phyloP scores from a whole-genome alignment of 2,888 invertebrate genomes.

The Trypoxylon attenuatum region DNA sequence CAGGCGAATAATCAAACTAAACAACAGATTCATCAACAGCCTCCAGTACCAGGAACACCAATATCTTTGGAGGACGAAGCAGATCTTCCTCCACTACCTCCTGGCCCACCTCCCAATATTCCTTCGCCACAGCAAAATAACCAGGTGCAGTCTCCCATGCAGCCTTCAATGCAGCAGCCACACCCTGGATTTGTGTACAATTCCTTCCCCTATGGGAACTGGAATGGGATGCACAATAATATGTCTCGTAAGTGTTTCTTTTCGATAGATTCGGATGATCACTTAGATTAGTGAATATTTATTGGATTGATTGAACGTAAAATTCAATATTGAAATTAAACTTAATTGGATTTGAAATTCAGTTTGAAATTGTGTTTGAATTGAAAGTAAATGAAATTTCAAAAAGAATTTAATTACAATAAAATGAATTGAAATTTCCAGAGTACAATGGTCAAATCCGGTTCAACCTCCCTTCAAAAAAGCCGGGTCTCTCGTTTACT shows the following conservation, averaged over 20 bases:
- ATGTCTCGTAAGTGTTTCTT: constrained; percentile 60
- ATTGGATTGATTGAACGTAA: too few relatives aligned
- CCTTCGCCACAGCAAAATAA: constrained; percentile 59
- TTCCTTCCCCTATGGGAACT: constrained; percentile 63
- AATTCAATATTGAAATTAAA: too few relatives aligned
- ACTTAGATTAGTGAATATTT: too few relatives aligned
- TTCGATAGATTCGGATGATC: not conserved
- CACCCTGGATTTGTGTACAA: constrained; percentile 64
- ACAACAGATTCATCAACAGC: constrained; percentile 62
- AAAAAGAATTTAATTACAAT: not conserved
- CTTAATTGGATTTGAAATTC: too few relatives aligned
- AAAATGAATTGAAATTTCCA: constrained; percentile 38
- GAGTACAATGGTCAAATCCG: constrained; percentile 70
- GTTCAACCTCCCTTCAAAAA: constrained; percentile 73
- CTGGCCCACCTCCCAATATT: constrained; percentile 76
- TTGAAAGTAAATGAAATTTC: too few relatives aligned
- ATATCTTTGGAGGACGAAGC: constrained; percentile 75
- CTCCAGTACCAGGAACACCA: constrained; percentile 74
- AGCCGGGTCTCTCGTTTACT: constrained; percentile 68
- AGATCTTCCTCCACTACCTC: constrained; percentile 78
- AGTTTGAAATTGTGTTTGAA: too few relatives aligned
- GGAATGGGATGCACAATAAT: constrained; percentile 67
- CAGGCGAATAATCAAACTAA: constrained; percentile 63
- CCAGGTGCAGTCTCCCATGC: constrained; percentile 55
- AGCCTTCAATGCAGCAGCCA: constrained; percentile 57